Percentiles rank a stretch among this genome's conserved stretches.
Evolutionary conservation across 2,797 vertebrate genomes (phyloP).

Genomic region (Huso huso): DNA sequence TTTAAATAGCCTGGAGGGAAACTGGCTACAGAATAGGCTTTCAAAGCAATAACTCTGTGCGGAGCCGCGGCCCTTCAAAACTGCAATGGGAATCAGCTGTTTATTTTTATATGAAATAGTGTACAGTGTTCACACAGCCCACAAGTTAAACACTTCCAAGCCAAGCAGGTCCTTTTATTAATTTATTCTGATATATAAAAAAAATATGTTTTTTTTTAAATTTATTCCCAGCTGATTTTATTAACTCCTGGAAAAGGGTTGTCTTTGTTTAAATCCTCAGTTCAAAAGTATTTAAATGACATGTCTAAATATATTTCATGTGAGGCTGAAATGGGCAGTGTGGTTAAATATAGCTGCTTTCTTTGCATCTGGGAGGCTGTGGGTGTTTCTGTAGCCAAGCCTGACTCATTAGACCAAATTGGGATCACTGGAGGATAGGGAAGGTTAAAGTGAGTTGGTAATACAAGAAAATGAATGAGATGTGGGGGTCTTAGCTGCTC

Average conservation of each 20-base stretch:
- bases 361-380: neutral
- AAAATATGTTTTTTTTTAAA: no score
- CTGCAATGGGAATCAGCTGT: conserved; percentile 1
- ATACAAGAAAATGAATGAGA: no score
- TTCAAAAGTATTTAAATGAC: neutral
- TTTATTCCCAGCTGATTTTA: neutral
- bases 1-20: conserved; percentile 52
- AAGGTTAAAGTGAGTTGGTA: no score
- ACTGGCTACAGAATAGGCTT: conserved; percentile 40
- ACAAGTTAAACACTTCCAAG: neutral
- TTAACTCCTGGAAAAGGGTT: neutral
- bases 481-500: no score
- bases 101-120: conserved; percentile 5
- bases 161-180: neutral
- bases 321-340: neutral
- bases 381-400: no score
- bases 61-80: neutral
- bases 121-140: conserved; percentile 4
- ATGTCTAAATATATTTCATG: neutral
- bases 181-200: neutral
- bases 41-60: neutral
- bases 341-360: neutral
- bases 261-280: neutral
- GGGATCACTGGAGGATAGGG: no score
- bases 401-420: no score